Conservation (phyloP, 2,888 invertebrate species). For the Noctuana brunneofusca region DNA sequence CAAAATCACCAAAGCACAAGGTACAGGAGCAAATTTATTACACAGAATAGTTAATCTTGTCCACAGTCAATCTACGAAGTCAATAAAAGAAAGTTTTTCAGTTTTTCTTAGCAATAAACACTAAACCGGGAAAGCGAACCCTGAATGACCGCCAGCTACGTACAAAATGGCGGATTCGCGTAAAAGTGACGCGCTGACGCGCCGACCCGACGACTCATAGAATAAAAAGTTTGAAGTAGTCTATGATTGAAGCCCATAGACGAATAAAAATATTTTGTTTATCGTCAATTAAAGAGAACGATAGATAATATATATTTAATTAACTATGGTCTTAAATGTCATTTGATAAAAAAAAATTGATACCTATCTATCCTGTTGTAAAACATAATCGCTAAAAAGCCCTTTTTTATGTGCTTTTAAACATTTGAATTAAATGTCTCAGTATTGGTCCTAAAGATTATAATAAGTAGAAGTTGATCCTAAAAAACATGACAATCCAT, state of each 20-base stretch:
- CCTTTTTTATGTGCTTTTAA: too few species aligned
- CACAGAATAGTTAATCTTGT: constrained; percentile 65
- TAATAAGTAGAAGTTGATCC: too few species aligned
- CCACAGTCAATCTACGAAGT: constrained; percentile 62
- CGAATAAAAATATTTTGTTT: neutral
- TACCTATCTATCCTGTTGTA: too few species aligned
- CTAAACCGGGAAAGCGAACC: constrained; percentile 74
- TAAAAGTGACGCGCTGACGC: constrained; percentile 81
- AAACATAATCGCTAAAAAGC: too few species aligned
- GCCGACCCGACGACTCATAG: constrained; percentile 63
- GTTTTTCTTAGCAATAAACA: constrained; percentile 74
- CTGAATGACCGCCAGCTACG: constrained; percentile 81
- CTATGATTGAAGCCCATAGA: constrained; percentile 35
- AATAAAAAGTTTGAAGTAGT: constrained; percentile 40
- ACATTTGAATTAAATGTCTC: too few species aligned
- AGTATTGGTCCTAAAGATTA: too few species aligned
- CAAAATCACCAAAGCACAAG: constrained; percentile 78
- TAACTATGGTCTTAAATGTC: too few species aligned
- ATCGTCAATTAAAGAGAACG: neutral
- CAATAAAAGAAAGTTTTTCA: constrained; percentile 67
- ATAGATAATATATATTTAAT: too few species aligned
- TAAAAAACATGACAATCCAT: too few species aligned
- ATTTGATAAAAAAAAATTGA: too few species aligned
- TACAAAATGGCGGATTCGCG: constrained; percentile 83
- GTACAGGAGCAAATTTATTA: constrained; percentile 60